Evolutionary conservation across 2,888 invertebrate genomes (phyloP), one percentile per base, ranked within the genome.

Genomic region (Ophion ellenae): DNA sequence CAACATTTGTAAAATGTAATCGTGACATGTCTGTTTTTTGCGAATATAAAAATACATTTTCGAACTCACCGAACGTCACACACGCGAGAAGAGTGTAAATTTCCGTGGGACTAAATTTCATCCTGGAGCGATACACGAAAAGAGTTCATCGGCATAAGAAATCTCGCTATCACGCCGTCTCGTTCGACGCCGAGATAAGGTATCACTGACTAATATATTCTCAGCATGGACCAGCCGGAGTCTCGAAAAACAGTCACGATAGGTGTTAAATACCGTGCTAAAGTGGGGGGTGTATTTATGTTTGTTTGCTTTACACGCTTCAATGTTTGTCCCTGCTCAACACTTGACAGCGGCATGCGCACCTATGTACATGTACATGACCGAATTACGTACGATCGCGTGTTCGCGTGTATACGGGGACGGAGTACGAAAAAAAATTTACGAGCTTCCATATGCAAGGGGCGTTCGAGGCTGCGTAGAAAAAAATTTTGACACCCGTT

Each of bases 131-230:
- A 74, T 66, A 61, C 20, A 40, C 28, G 59, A 63, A 40, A 36
- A 64, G 59, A 75, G 61, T 83, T 74, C 78, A 81, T 76, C 67
- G 86, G 77, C 61, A 24, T 17, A 70, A 78, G 73, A 66, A 79
- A 83, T 73, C 64, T 69, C 40, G 69, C 73, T 83, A 82, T 86
- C 86, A 79, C 28, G 24, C 28, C 70, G 75, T 57, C 83, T 86
- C 75, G 78, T 53, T 66, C 86, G 53, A 77, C 83, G 85, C 75
- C 69, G 84, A 89, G 89, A 89, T 89, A 89, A 89, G 87, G 79
- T 89, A 89, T 89, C 89, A 88, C 87, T 87, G 84, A 83, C 83
- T 87, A 88, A 88, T 87, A 78, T 83, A 84, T 85, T 81, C 83
- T 70, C 64, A 73, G 78, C 82, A 81, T 87, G 85, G 87, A 85